Percentiles rank a stretch among this genome's conserved stretches.
Evolutionary conservation across 2,888 invertebrate species (phyloP).

Genomic region (Pyrrhia umbra): DNA sequence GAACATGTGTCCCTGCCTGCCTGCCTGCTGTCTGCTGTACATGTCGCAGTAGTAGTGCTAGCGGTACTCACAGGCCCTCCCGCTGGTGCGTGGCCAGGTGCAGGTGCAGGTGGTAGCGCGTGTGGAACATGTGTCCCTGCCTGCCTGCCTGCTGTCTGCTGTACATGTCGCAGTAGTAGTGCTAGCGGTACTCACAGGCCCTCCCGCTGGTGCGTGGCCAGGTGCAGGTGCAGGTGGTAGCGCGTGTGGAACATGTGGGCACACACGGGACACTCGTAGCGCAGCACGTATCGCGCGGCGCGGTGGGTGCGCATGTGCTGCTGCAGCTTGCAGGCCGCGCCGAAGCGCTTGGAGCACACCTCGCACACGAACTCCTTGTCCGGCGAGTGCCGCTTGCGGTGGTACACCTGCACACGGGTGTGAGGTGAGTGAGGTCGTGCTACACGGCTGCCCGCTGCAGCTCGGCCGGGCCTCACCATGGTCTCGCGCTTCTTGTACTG

Average conservation of each 20-base stretch:
- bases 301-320: slow-evolving; percentile 76
- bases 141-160: no score
- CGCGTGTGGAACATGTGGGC: slow-evolving; percentile 87
- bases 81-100: slow-evolving; percentile 63
- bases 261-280: slow-evolving; percentile 87
- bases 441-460: no score
- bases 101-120: slow-evolving; percentile 86
- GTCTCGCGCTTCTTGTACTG: slow-evolving; percentile 79
- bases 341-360: slow-evolving; percentile 80
- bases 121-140: slow-evolving; percentile 88
- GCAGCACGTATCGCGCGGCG: slow-evolving; percentile 70
- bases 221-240: slow-evolving; percentile 86
- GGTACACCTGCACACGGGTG: slow-evolving; percentile 74
- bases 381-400: slow-evolving; percentile 77
- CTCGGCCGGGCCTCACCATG: slow-evolving; percentile 80
- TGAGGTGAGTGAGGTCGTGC: background rate
- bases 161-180: no score
- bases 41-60: no score
- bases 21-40: no score
- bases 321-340: slow-evolving; percentile 78
- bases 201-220: slow-evolving; percentile 79
- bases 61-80: slow-evolving; percentile 59
- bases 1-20: no score
- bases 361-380: slow-evolving; percentile 77
- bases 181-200: slow-evolving; percentile 50